Percentiles rank a stretch among this genome's conserved stretches.
Evolutionary conservation across 53 echinoderm and acorn worm genomes (phyloP).

Genomic region (Holothuria leucospilota): DNA sequence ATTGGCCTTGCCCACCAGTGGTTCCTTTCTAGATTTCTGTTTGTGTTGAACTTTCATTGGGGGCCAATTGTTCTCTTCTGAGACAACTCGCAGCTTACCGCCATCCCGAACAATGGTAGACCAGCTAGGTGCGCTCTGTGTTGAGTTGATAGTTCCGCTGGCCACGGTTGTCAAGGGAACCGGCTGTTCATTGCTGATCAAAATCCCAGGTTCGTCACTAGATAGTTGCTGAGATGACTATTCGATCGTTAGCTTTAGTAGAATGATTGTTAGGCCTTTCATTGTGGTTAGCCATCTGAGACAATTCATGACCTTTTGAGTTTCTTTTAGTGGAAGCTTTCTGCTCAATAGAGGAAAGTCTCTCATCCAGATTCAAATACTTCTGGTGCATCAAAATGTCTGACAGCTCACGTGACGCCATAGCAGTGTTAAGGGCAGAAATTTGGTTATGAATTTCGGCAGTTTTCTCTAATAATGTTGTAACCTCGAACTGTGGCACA

Average conservation of each 20-base stretch:
- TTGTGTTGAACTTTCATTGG: background rate
- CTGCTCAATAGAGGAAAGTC: no score
- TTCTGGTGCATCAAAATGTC: slow-evolving; percentile 24
- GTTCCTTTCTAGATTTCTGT: background rate
- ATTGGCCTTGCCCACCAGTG: slow-evolving; percentile 3
- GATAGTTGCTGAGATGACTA: background rate
- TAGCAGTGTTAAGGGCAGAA: slow-evolving; percentile 15
- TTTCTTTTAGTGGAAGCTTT: no score
- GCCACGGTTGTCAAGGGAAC: background rate
- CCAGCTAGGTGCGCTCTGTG: background rate
- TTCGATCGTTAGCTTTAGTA: no score
- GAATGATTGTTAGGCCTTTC: slow-evolving; percentile 5
- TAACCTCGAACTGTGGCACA: slow-evolving; percentile 31
- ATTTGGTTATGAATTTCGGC: background rate
- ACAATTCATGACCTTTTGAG: background rate
- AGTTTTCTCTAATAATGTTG: slow-evolving; percentile 12
- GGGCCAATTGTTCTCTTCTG: background rate
- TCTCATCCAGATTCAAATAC: no score
- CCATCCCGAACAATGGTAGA: no score
- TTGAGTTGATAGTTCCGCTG: background rate
- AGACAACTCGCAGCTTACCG: background rate
- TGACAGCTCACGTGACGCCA: slow-evolving; percentile 34
- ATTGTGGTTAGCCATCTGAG: background rate
- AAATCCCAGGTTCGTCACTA: background rate
- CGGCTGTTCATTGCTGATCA: background rate